Evolutionary conservation across 2,113 vertebrate species (phyloP), one percentile per base, ranked within the genome.

Genomic region (Xenopus borealis): DNA sequence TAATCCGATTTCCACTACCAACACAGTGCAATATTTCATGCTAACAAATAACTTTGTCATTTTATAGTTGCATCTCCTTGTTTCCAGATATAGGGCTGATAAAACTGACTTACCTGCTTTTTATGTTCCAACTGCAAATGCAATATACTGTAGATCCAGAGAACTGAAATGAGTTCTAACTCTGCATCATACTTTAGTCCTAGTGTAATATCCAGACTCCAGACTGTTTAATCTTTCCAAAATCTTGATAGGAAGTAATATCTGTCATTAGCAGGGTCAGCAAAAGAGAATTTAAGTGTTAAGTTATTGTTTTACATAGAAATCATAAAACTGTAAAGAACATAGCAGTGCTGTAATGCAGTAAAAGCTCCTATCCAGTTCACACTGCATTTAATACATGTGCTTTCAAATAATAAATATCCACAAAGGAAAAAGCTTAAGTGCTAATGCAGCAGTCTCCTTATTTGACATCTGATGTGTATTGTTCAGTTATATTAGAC

Each of bases 201-300:
- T 30, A 57, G 44, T 46, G 47, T 77, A 77, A 20, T 5, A 77
- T 70, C 74, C 74, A 77, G 46, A 12, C 44, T 18, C n/a, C n/a
- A n/a, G 23, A 27, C 33, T 63, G 30, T 44, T 53, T 52, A 20
- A 68, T 40, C 55, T 53, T 61, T 57, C n/a, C 12, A 62, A 17
- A 47, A 45, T 66, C 18, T 66, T 66, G 10, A 65, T 46, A 47
- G 8, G 14, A 62, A 52, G 12, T 33, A 10, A 50, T 10, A 47
- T 52, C 17, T 59, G 58, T 9, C 55, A 9, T 12, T n/a, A 18
- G 4, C 14, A 61, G 55, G 10, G 18, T 23, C n/a, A 14, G 11
- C 9, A 40, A n/a, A 57, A 44, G 17, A 19, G 52, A 30, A 55
- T 55, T 7, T 12, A 5, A 50, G 11, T 50, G 47, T 50, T n/a